Percentiles rank a stretch among this genome's conserved stretches.
phyloP scores from a whole-genome alignment of 2,888 invertebrate species.

The Actias luna region DNA sequence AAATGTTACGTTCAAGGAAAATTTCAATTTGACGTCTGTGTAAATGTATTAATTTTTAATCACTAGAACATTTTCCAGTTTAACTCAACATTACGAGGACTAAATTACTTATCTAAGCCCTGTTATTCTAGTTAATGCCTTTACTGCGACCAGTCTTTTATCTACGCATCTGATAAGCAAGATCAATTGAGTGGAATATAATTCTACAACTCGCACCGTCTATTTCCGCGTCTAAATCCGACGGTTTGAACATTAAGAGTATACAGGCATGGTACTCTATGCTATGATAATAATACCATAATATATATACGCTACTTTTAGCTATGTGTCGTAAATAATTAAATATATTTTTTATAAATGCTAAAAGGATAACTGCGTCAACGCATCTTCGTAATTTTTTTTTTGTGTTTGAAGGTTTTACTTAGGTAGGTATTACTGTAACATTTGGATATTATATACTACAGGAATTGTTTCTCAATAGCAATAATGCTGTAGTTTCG shows the following conservation, averaged over 20 bases:
- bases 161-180: not conserved
- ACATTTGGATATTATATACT: too few species aligned
- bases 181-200: constrained; percentile 9
- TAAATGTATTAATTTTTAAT: too few species aligned
- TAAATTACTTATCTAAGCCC: not conserved
- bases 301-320: too few species aligned
- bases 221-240: not conserved
- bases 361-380: not conserved
- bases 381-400: too few species aligned
- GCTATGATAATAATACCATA: not conserved
- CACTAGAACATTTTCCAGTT: not conserved
- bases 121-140: not conserved
- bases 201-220: not conserved
- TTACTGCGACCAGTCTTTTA: constrained; percentile 1
- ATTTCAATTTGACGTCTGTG: too few species aligned
- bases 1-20: too few species aligned
- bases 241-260: not conserved
- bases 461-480: too few species aligned
- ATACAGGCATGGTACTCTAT: not conserved
- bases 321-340: not conserved
- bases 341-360: not conserved
- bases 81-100: not conserved
- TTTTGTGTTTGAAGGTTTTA: too few species aligned
- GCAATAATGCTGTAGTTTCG: too few species aligned
- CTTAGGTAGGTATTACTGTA: too few species aligned